Conservation (phyloP, 53 echinoderm and acorn worm genomes). For the Paelopatides confundens region DNA sequence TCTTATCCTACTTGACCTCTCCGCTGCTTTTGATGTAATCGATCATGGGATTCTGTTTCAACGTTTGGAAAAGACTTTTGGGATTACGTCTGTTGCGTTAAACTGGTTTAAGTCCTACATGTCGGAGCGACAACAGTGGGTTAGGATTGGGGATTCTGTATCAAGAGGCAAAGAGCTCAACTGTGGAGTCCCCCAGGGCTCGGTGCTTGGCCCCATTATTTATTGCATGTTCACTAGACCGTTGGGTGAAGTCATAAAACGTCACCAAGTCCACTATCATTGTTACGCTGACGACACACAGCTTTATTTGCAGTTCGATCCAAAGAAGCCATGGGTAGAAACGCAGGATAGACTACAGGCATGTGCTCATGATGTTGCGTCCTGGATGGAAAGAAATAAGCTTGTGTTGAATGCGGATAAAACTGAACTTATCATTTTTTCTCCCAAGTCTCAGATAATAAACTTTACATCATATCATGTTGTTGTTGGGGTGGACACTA, state of each 20-base stretch:
- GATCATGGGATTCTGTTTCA: neutral
- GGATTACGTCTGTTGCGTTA: neutral
- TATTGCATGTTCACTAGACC: slow-evolving; percentile 9
- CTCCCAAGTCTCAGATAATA: neutral
- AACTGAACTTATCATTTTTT: neutral
- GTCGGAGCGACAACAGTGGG: neutral
- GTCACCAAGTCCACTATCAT: slow-evolving; percentile 3
- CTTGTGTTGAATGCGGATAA: neutral
- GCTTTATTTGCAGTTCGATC: neutral
- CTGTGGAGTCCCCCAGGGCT: slow-evolving; percentile 12
- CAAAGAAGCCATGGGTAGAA: neutral
- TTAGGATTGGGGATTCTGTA: no score
- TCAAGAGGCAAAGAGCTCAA: neutral
- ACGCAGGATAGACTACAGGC: no score
- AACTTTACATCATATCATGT: neutral
- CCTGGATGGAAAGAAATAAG: neutral
- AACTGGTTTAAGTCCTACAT: slow-evolving; percentile 4
- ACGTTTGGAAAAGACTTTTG: neutral
- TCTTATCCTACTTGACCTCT: neutral
- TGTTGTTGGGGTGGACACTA: neutral
- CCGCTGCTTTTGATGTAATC: slow-evolving; percentile 12
- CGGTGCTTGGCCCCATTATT: slow-evolving; percentile 8
- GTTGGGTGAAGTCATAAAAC: slow-evolving; percentile 19
- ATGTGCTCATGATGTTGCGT: no score
- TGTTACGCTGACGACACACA: slow-evolving; percentile 26